Base-by-base conservation (phyloP, 2,888 invertebrate species). In the Tolmerus cingulatus region DNA sequence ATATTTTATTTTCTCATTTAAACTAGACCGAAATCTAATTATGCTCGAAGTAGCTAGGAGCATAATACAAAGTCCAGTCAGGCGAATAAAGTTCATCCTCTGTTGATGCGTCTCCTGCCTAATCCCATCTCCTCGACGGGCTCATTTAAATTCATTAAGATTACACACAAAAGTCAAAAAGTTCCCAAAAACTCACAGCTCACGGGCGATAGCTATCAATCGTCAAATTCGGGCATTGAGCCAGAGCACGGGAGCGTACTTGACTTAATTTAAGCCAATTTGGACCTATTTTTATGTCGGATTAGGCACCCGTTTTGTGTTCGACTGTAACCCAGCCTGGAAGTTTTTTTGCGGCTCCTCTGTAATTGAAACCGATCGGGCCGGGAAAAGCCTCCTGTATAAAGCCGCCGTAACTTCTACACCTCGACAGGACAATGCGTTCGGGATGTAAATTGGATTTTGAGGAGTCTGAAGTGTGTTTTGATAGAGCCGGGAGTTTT, bases 211-310 rank as follows among this genome's bases (percentile, higher is more conserved):
- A 27, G 40, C 37, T 19, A 43, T 57, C 84, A 84, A 84, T 46
- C 12, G 66, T 74, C 40, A 23, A 14, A 14, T 40, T 74, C 86
- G 46, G 74, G 23, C 57, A 77, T 37, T 86, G 37, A 86, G 57
- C 5, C 74, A 40, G 57, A 55, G 78, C 86, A 86, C 74, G 43
- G 79, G 43, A 82, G 78, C 90, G 91, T 91, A 92, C 92, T 92
- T 92, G 92, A 92, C 92, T 92, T 92, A 90, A 91, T 92, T 91
- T 92, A 92, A 92, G 92, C 92, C 92, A 92, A 92, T 92, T 92
- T 91, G 89, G 90, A 89, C 89, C 88, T 90, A 88, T 89, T 89
- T 89, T 89, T 89, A 74, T 87, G 84, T 78, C 40, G 87, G 87
- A 87, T 87, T 88, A 88, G 37, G 74, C 37, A 74, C 46, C 46